Percentiles rank a stretch among this genome's conserved stretches.
phyloP scores from a whole-genome alignment of 2,113 vertebrate genomes.

The Nibea coibor region DNA sequence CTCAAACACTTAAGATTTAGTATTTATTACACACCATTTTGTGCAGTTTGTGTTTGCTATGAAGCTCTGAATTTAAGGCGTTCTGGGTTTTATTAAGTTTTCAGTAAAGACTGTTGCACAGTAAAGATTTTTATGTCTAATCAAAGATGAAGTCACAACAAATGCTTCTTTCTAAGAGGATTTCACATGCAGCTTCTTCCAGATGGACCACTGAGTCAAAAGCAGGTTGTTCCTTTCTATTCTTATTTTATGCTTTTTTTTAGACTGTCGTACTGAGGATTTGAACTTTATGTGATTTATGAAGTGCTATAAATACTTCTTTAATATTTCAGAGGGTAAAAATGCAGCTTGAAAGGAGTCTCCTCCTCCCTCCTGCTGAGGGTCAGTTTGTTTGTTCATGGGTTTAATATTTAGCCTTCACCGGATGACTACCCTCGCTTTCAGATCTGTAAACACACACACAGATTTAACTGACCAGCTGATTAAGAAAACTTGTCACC shows the following conservation, averaged over 20 bases:
- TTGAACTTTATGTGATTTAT: neutral
- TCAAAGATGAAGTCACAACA: too few relatives aligned
- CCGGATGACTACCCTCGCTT: slow-evolving; percentile 25
- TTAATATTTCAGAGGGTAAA: neutral
- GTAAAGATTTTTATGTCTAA: neutral
- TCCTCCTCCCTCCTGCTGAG: slow-evolving; percentile 24
- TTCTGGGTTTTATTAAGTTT: too few relatives aligned
- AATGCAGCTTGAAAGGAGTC: rapidly evolving
- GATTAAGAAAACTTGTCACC: neutral
- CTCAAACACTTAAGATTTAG: neutral
- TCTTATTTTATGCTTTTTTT: neutral
- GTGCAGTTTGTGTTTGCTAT: neutral
- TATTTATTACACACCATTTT: neutral
- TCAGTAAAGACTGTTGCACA: neutral
- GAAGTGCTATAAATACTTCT: too few relatives aligned
- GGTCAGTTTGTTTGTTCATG: slow-evolving; percentile 49
- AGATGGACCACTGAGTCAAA: too few relatives aligned
- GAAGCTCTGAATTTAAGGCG: neutral
- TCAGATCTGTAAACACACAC: slow-evolving; percentile 46
- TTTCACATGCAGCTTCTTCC: neutral
- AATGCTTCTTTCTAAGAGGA: too few relatives aligned
- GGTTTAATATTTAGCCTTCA: slow-evolving; percentile 72
- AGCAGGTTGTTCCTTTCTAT: too few relatives aligned
- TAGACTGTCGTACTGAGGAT: neutral
- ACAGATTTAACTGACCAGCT: slow-evolving; percentile 5